Conservation (phyloP, 2,113 vertebrate species). For the Ondatra zibethicus region DNA sequence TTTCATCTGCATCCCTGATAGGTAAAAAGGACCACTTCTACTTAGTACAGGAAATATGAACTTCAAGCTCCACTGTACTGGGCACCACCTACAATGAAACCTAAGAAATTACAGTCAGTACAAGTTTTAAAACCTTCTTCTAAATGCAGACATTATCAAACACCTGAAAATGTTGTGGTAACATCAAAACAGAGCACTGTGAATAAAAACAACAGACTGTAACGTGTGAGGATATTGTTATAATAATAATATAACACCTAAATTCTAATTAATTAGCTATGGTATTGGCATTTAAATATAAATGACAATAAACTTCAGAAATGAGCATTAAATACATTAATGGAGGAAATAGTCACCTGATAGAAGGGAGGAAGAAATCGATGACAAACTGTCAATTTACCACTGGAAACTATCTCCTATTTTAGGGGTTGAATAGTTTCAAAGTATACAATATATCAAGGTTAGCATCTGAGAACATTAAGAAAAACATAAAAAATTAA, state of each 20-base stretch:
- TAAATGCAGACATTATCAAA: not conserved
- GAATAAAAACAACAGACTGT: not conserved
- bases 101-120: not conserved
- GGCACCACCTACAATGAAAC: not conserved
- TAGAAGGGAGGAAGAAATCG: not conserved
- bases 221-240: not conserved
- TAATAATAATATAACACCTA: not conserved
- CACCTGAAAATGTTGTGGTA: not conserved
- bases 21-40: not conserved
- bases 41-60: not conserved
- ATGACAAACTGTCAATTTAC: not conserved
- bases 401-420: not conserved
- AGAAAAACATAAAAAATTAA: not conserved
- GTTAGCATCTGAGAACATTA: slow-evolving; percentile 10
- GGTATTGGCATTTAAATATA: not conserved
- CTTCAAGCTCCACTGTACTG: not conserved
- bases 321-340: not conserved
- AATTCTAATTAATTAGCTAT: slow-evolving; percentile 15
- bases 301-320: not conserved
- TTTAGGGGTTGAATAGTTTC: not conserved
- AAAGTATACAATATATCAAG: slow-evolving; percentile 9
- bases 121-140: not conserved
- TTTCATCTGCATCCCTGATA: rapidly evolving
- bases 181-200: not conserved
- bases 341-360: not conserved